These are phyloP conservation scores for Micromys minutus DNA, from an alignment of 2,113 vertebrate genomes.

Conservation along the genomic window DNA sequence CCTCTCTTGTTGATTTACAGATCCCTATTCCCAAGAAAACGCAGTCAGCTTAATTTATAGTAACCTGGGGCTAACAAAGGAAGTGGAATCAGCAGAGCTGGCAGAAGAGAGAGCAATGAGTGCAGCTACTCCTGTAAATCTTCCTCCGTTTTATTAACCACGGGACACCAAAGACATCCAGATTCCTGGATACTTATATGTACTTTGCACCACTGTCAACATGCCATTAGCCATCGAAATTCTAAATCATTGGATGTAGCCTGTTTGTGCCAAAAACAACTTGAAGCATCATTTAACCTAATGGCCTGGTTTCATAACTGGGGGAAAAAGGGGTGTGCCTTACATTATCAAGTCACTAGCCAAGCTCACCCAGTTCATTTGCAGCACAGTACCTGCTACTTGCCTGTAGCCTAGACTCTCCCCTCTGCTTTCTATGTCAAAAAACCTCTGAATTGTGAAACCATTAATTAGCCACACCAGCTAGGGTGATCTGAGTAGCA, in stretches of 20 bases:
- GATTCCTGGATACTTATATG: constrained; percentile 3
- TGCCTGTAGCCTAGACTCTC: not conserved
- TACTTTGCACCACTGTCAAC: constrained; percentile 38
- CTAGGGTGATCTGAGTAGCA: not conserved
- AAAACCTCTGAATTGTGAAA: not conserved
- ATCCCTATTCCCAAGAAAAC: constrained; percentile 27
- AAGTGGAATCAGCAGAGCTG: constrained; percentile 60
- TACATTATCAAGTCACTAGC: not conserved
- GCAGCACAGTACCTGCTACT: not conserved
- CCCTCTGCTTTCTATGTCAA: not conserved
- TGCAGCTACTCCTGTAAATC: constrained; percentile 53
- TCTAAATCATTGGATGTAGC: not conserved
- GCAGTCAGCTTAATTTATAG: constrained; percentile 71
- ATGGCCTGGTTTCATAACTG: not conserved
- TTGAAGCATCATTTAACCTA: not conserved
- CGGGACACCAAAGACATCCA: constrained; percentile 10
- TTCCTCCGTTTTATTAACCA: constrained; percentile 58
- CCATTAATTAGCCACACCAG: not conserved
- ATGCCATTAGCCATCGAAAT: constrained; percentile 13
- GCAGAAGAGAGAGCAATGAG: constrained; percentile 47
- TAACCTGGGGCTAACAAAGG: not conserved
- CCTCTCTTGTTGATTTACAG: constrained; percentile 60
- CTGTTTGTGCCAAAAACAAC: not conserved
- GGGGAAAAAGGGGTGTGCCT: not conserved
- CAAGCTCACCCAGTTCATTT: not conserved